Conservation (phyloP, 2,888 invertebrate species). For the Ecliptopera silaceata region DNA sequence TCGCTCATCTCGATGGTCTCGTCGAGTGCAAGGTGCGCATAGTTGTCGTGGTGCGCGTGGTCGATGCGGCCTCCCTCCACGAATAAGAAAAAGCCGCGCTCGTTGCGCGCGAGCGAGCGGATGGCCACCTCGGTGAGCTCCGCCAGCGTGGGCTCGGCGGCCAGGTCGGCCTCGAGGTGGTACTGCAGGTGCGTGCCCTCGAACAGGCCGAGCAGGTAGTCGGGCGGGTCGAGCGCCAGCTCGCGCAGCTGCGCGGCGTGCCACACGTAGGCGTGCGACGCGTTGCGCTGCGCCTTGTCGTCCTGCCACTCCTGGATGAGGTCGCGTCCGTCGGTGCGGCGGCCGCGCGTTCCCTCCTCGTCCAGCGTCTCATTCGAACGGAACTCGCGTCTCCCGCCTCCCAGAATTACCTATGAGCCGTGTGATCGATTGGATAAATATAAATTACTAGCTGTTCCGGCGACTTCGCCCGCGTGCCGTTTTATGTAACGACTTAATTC, state of each 20-base stretch:
- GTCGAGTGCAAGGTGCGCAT: constrained; percentile 83
- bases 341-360: constrained; percentile 71
- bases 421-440: too few relatives aligned
- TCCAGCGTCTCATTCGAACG: constrained; percentile 76
- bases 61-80: constrained; percentile 87
- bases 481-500: too few relatives aligned
- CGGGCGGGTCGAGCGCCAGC: constrained; percentile 73
- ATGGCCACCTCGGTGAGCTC: constrained; percentile 84
- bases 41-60: constrained; percentile 84
- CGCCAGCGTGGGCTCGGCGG: constrained; percentile 84
- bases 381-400: constrained; percentile 87
- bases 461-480: too few relatives aligned
- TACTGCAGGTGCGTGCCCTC: constrained; percentile 85
- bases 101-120: constrained; percentile 83
- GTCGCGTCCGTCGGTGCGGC: constrained; percentile 83
- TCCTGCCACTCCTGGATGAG: constrained; percentile 86
- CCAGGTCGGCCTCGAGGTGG: constrained; percentile 85
- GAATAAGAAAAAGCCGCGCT: constrained; percentile 88
- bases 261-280: constrained; percentile 77
- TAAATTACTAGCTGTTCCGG: too few relatives aligned
- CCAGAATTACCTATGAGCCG: constrained; percentile 82
- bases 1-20: constrained; percentile 86
- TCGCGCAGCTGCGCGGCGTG: constrained; percentile 50
- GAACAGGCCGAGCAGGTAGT: constrained; percentile 85
- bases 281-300: constrained; percentile 61